Evolutionary conservation across 2,888 invertebrate genomes (phyloP), one percentile per base, ranked within the genome.

Genomic region (Mythimna loreyi): DNA sequence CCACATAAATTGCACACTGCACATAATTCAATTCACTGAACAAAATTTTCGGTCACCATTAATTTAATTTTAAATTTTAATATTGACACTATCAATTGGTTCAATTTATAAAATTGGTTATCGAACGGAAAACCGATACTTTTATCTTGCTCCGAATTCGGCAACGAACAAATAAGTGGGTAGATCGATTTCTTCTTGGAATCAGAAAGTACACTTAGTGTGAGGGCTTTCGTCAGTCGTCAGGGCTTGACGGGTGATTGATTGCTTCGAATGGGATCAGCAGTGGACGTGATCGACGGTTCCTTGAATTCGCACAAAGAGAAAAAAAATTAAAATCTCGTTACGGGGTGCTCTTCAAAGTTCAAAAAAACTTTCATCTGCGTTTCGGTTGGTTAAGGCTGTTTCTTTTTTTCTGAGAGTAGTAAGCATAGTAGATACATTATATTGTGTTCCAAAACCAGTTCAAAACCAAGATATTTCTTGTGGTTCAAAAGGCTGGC

Each of bases 1-100:
- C 81, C 81, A 78, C 78, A 81, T 78, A 78, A 78, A 78, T 78
- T 78, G 78, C 81, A 75, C 76, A 50, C 66, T 71, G 77, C 62
- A 78, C 78, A 49, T 56, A 66, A 81, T 77, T 78, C 77, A 77
- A 77, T 62, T 77, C 52, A 52, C 50, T 59, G 81, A 78, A 78
- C 77, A 65, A 71, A 80, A 66, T 78, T 81, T 81, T 53, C 16
- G 72, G 81, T 66, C 78, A 63, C 56, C n/a, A 49, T 71, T 78
- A 77, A 78, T 71, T 78, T 63, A 43, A 77, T 81, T 77, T 70
- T 43, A 66, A 59, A 81, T 81, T 81, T 77, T 45, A 70, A 81
- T 62, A 63, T 81, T 36, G 65, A 59, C 21, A 23, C 19, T 61
- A 75, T 55, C 61, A 77, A 81, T 78, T 81, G 72, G 63, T 63